A percentile compares a stretch with the other conserved stretches of the same genome.
These are phyloP conservation scores for Lamprologus callipterus DNA, from an alignment of 2,113 vertebrate species.

Conservation along the genomic window DNA sequence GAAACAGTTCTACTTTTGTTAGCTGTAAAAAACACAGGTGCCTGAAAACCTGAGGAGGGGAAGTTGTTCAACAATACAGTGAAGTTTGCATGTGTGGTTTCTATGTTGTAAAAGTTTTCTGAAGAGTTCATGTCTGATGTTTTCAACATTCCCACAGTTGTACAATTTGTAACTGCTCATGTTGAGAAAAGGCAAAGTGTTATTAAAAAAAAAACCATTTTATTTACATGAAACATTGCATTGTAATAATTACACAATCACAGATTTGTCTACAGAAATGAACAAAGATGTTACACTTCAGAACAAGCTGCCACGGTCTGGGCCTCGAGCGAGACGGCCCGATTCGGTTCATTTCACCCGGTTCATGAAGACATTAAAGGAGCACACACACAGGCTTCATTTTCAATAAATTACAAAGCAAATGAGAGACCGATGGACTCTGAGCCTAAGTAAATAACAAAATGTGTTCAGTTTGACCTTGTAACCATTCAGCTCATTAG, in stretches of 20 bases:
- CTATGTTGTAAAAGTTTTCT: neutral
- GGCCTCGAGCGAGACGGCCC: neutral
- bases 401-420: conserved; percentile 58
- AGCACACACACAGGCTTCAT: neutral
- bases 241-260: conserved; percentile 41
- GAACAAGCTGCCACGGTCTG: conserved; percentile 45
- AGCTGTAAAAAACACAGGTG: neutral
- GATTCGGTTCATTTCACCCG: neutral
- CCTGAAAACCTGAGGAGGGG: neutral
- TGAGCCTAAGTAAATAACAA: neutral
- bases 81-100: neutral
- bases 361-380: neutral
- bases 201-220: neutral
- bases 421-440: neutral
- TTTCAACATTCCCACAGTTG: neutral
- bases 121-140: neutral
- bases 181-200: neutral
- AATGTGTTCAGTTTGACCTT: neutral
- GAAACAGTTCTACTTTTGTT: neutral
- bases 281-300: neutral
- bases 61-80: neutral
- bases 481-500: neutral
- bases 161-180: neutral
- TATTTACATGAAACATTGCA: conserved; percentile 52
- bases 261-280: conserved; percentile 8